These are phyloP conservation scores for Pitta sordida DNA, from an alignment of 2,113 vertebrate species.

Conservation along the genomic window DNA sequence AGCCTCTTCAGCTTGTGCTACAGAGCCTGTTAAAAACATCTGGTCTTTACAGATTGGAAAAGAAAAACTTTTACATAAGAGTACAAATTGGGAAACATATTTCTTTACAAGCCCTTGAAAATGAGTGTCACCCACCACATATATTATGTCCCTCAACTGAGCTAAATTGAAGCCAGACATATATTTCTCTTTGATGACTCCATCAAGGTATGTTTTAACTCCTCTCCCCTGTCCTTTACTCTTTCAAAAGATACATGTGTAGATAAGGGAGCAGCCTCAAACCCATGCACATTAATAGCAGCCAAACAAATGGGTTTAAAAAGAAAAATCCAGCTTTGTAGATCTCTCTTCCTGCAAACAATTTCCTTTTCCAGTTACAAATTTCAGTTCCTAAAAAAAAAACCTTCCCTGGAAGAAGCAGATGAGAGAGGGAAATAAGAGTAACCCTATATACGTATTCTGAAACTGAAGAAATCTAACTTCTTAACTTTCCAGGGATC, in stretches of 20 bases:
- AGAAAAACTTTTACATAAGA: not conserved
- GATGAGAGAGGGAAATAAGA: not conserved
- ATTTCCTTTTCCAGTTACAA: conserved; percentile 7
- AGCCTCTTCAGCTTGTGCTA: not conserved
- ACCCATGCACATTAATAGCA: not conserved
- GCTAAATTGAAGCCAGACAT: conserved; percentile 19
- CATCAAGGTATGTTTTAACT: conserved; percentile 16
- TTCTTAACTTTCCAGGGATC: not conserved
- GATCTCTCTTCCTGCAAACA: not conserved
- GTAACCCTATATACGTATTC: not conserved
- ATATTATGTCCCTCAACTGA: not conserved
- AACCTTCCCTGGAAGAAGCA: not conserved
- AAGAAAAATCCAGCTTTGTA: not conserved
- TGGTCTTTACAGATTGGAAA: not conserved
- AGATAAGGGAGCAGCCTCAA: conserved; percentile 2
- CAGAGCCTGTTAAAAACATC: not conserved
- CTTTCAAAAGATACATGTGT: not conserved
- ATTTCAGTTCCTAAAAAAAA: not conserved
- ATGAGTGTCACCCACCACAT: not conserved
- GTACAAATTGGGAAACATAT: conserved; percentile 6
- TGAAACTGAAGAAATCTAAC: not conserved
- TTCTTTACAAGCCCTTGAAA: conserved; percentile 1
- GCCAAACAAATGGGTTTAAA: not conserved
- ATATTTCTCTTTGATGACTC: conserved; percentile 14
- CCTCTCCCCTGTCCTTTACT: not conserved